These are phyloP conservation scores for Ceyx erithaca DNA, from an alignment of 2,797 vertebrate genomes.

Conservation along the genomic window DNA sequence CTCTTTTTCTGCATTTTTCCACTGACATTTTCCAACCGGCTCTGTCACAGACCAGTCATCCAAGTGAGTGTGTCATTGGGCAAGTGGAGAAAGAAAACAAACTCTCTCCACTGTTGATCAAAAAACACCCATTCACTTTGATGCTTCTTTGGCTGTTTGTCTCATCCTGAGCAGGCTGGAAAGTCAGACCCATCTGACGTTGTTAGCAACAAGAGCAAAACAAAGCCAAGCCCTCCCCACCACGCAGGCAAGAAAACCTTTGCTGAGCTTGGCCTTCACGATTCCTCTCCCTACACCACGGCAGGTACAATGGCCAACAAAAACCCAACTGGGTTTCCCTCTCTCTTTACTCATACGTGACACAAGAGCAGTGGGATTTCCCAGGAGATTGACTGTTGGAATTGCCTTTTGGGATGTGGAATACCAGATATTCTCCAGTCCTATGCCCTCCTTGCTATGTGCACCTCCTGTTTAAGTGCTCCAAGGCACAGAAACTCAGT, in stretches of 20 bases:
- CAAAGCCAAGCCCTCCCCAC: constrained; percentile 50
- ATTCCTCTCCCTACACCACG: not conserved
- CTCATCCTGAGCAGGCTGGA: constrained; percentile 46
- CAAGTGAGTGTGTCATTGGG: constrained; percentile 66
- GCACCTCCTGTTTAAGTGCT: not conserved
- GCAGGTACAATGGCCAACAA: not conserved
- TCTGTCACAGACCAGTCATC: constrained; percentile 65
- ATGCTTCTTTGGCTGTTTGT: constrained; percentile 71
- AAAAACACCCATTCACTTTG: constrained; percentile 58
- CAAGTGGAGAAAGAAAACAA: constrained; percentile 68
- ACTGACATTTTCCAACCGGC: constrained; percentile 63
- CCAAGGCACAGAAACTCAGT: not conserved
- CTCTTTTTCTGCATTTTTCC: constrained; percentile 68
- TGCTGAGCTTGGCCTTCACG: not conserved
- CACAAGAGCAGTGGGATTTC: not conserved
- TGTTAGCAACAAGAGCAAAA: constrained; percentile 67
- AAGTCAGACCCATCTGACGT: constrained; percentile 53
- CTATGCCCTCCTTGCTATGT: not conserved
- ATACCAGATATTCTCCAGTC: not conserved
- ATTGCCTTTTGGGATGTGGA: not conserved
- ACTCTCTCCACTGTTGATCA: constrained; percentile 60
- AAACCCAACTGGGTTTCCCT: not conserved
- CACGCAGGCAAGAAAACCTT: constrained; percentile 5
- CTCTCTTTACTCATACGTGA: not conserved
- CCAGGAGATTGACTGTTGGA: not conserved